Conservation (phyloP, 2,797 vertebrate genomes). For the Poecile montanus region DNA sequence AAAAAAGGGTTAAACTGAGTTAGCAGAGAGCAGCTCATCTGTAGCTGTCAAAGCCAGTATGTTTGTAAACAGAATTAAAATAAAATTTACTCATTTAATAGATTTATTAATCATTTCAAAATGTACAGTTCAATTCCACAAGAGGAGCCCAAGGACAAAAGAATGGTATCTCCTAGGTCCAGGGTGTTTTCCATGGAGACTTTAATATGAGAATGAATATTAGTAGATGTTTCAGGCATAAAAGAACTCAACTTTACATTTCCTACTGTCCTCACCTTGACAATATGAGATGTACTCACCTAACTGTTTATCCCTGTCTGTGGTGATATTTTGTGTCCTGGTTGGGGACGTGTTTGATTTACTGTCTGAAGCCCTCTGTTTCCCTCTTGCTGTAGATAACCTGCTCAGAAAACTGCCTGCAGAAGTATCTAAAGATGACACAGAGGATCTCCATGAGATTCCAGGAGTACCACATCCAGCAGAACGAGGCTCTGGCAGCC, state of each 20-base stretch:
- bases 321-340: background rate
- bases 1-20: background rate
- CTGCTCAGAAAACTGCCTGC: conserved; percentile 94
- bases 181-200: background rate
- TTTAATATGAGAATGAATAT: background rate
- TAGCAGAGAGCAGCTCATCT: background rate
- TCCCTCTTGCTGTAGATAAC: conserved; percentile 78
- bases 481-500: conserved; percentile 96
- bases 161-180: too few relatives aligned
- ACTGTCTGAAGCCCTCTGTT: conserved; percentile 4
- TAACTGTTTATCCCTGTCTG: background rate
- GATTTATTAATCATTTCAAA: background rate
- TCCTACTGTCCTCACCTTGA: background rate
- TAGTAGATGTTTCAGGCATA: background rate
- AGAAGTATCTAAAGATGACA: conserved; percentile 99
- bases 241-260: background rate
- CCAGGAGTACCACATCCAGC: conserved; percentile 98
- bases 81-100: background rate
- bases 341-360: background rate
- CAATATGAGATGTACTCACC: background rate
- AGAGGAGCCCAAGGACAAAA: background rate
- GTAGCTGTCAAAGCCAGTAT: background rate
- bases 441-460: conserved; percentile 99
- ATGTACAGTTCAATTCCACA: background rate
- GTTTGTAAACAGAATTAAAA: background rate